Conservation (phyloP, 2,888 invertebrate species). For the Maniola hyperantus region DNA sequence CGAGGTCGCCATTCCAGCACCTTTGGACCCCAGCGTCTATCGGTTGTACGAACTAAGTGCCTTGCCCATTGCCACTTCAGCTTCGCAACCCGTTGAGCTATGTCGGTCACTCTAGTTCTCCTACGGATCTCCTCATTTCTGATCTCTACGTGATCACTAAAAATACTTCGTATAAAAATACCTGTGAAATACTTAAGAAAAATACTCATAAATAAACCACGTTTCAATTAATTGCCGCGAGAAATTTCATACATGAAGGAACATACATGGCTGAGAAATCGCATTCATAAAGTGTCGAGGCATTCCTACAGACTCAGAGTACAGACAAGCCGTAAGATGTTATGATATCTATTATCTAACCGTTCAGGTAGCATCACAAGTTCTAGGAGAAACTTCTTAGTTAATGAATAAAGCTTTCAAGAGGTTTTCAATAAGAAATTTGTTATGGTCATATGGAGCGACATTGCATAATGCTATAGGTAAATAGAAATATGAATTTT, state of each 20-base stretch:
- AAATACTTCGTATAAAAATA: background rate
- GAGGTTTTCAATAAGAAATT: background rate
- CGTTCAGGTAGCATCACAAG: background rate
- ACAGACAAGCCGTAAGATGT: no score
- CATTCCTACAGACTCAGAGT: background rate
- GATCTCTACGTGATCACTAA: no score
- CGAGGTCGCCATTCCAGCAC: no score
- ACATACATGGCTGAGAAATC: slow-evolving; percentile 1
- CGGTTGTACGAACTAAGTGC: no score
- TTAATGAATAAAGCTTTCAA: background rate
- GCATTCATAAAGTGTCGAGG: slow-evolving; percentile 13
- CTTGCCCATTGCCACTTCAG: no score
- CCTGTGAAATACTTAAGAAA: background rate
- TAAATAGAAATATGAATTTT: no score
- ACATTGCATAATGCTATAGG: no score
- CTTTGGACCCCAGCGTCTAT: no score
- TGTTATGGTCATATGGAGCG: no score
- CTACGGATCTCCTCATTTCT: no score
- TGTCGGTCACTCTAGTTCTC: no score
- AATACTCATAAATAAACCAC: background rate
- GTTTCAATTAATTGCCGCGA: background rate
- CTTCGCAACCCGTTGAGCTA: no score
- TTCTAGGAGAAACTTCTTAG: background rate
- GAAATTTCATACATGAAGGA: slow-evolving; percentile 13
- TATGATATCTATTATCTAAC: slow-evolving; percentile 6